phyloP scores from a whole-genome alignment of 2,797 vertebrate genomes.

The Diplodus sargus region DNA sequence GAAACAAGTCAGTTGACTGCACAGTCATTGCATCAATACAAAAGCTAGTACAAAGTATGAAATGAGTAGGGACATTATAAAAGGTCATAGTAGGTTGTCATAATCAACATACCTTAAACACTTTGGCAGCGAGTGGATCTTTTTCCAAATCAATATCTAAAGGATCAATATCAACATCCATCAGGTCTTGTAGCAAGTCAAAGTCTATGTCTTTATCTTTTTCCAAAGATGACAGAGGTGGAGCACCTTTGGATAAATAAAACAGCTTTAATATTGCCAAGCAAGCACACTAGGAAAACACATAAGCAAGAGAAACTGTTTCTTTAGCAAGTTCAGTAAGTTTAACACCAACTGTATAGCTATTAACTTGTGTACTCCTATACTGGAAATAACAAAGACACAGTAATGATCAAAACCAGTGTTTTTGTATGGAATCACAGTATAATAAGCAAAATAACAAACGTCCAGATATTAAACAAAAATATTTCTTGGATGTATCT shows the following conservation, averaged over 20 bases:
- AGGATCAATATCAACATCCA: slow-evolving; percentile 99
- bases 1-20: too few relatives aligned
- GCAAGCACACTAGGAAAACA: slow-evolving; percentile 69
- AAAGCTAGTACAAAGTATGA: neutral
- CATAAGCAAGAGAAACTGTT: slow-evolving; percentile 58
- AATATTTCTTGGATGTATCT: too few relatives aligned
- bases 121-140: slow-evolving; percentile 99
- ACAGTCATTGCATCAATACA: neutral
- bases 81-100: slow-evolving; percentile 13
- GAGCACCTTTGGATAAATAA: slow-evolving; percentile 92
- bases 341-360: slow-evolving; percentile 63
- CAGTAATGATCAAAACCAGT: neutral
- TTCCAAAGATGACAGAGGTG: slow-evolving; percentile 97
- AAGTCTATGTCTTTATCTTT: slow-evolving; percentile 99
- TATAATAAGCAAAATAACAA: neutral
- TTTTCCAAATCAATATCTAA: slow-evolving; percentile 99
- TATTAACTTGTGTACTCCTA: slow-evolving; percentile 11
- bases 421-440: neutral
- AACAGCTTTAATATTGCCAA: slow-evolving; percentile 86
- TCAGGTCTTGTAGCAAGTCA: slow-evolving; percentile 98
- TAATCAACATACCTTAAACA: slow-evolving; percentile 93
- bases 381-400: slow-evolving; percentile 38
- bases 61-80: neutral
- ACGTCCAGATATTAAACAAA: too few relatives aligned
- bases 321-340: slow-evolving; percentile 64